Evolutionary conservation across 2,797 vertebrate genomes (phyloP), one percentile per base, ranked within the genome.

Genomic region (Tachyglossus aculeatus): DNA sequence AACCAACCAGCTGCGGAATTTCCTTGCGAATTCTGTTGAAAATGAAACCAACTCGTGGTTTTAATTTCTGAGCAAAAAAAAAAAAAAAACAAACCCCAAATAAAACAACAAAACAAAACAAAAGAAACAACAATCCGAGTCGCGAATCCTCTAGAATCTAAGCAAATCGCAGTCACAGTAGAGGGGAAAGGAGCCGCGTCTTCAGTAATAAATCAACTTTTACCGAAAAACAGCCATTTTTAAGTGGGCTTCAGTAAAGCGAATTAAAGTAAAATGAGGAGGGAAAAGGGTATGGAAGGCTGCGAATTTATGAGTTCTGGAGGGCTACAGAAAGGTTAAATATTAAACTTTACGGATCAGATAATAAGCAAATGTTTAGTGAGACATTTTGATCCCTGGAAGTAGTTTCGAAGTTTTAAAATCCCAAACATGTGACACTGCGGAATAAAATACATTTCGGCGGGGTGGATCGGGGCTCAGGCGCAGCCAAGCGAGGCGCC

Each of bases 41-140:
- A 87, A 81, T 83, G 85, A 87, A 87, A 87, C 73, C 67, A 73
- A 81, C 66, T 62, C 73, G 67, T 55, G 65, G 78, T 73, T 56
- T 64, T 67, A 25, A 52, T 45, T 64, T 66, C 37, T 66, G n/a
- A n/a, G n/a, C n/a, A n/a, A n/a, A n/a, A n/a, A n/a, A n/a, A n/a
- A n/a, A n/a, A n/a, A n/a, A n/a, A n/a, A n/a, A n/a, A n/a, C n/a
- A n/a, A n/a, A n/a, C n/a, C n/a, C n/a, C n/a, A n/a, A n/a, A n/a
- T n/a, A n/a, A n/a, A n/a, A n/a, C n/a, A n/a, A n/a, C n/a, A n/a
- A n/a, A n/a, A n/a, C n/a, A n/a, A n/a, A n/a, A n/a, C n/a, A n/a
- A n/a, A n/a, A n/a, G n/a, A 51, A 67, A 79, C 60, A 27, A 19
- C 31, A 48, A 75, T 82, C 85, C 82, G 85, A 82, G 85, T 85